Base-by-base conservation (phyloP, 2,888 invertebrate species). In the Drosophila austrosaltans region DNA sequence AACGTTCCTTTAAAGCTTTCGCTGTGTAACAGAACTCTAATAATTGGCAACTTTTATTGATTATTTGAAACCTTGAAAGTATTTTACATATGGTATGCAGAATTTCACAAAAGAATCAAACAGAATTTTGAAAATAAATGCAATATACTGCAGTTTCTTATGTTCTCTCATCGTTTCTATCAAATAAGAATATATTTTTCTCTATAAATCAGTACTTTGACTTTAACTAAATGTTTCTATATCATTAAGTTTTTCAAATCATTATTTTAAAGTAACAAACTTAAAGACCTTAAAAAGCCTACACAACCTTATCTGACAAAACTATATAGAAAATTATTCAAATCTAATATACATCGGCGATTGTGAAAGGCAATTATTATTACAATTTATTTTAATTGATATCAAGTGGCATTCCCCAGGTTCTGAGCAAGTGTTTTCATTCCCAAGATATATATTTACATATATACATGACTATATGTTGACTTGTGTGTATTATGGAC, bases 331-430 rank as follows among this genome's bases (percentile, higher is more conserved):
- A 53, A 69, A 75, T 73, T 63, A 69, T 22, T 48, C 59, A 32
- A 16, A 62, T 58, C 39, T 68, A 54, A 63, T 42, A 68, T 75
- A 61, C 71, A 59, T 70, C 48, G 57, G 62, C 36, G 36, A 65
- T 53, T 67, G 53, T 68, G 56, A 64, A 63, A 59, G 57, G 58
- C 63, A 68, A 69, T 78, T 20, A 44, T 69, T 78, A 75, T 69
- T 76, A 78, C 72, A 82, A 86, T 82, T 77, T 72, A 82, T 68
- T 80, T 82, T 86, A 77, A 88, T 88, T 82, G 87, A 76, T 75
- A 69, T 75, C 83, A 74, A 74, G 80, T 77, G 81, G 65, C 66
- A 56, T 75, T 61, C 56, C 67, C 60, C 59, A 16, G 10, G 25
- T 36, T 36, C 69, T 66, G 62, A 66, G 66, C 82, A 82, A 82